phyloP scores from a whole-genome alignment of 2,888 invertebrate genomes.

The Cremastobaeus sp. region DNA sequence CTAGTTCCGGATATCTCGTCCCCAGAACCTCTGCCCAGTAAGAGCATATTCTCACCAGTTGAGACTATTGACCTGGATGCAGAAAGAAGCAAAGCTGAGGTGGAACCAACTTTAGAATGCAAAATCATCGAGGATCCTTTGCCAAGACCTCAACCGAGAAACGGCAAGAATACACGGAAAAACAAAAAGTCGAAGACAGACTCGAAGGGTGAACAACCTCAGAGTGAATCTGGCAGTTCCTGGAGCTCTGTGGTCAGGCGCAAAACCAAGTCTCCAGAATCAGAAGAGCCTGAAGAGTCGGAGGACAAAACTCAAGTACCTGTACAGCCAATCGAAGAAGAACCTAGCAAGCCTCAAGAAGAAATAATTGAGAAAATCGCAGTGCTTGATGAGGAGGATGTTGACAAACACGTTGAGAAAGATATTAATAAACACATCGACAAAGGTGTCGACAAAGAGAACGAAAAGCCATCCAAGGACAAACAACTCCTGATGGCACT shows the following conservation, averaged over 20 bases:
- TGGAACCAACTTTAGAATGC: slow-evolving; percentile 61
- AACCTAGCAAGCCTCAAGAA: not conserved
- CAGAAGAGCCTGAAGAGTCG: slow-evolving; percentile 23
- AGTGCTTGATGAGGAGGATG: not conserved
- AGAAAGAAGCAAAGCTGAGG: slow-evolving; percentile 36
- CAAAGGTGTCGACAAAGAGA: too few relatives aligned
- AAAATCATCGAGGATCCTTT: slow-evolving; percentile 66
- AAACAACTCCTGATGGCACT: slow-evolving; percentile 3
- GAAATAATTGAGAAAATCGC: not conserved
- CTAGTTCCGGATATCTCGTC: too few relatives aligned
- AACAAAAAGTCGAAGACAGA: slow-evolving; percentile 26
- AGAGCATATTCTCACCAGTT: slow-evolving; percentile 52
- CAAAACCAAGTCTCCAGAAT: slow-evolving; percentile 42
- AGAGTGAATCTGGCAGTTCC: slow-evolving; percentile 21
- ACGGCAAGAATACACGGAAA: slow-evolving; percentile 9
- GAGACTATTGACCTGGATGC: slow-evolving; percentile 62
- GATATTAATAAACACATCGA: too few relatives aligned
- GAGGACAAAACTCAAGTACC: slow-evolving; percentile 13
- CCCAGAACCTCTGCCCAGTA: not conserved
- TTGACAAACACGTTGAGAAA: too few relatives aligned
- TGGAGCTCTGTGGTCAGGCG: slow-evolving; percentile 67
- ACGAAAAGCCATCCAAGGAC: too few relatives aligned
- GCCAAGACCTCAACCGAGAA: slow-evolving; percentile 42
- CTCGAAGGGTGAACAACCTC: slow-evolving; percentile 33
- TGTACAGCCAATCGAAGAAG: slow-evolving; percentile 1